A percentile compares a stretch with the other conserved stretches of the same genome.
phyloP scores from a whole-genome alignment of 2,113 vertebrate species.

The Salminus brasiliensis region DNA sequence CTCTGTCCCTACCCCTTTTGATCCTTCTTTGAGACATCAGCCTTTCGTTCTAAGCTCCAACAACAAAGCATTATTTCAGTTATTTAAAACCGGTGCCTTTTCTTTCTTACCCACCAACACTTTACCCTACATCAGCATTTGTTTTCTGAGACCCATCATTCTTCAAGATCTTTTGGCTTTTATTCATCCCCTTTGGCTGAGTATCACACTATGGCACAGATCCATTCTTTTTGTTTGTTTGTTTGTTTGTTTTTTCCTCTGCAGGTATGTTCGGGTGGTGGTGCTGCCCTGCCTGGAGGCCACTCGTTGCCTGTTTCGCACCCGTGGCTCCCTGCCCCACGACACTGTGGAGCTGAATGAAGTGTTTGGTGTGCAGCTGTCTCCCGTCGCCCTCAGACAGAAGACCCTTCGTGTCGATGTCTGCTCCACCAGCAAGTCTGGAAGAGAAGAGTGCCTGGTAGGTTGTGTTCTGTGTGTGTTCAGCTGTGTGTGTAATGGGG shows the following conservation, averaged over 20 bases:
- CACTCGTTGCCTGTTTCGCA: slow-evolving; percentile 90
- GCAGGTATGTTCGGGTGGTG: slow-evolving; percentile 85
- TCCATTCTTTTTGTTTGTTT: no score
- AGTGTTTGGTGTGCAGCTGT: slow-evolving; percentile 86
- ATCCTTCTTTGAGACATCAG: not conserved
- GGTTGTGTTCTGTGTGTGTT: slow-evolving; percentile 55
- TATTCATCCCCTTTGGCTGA: no score
- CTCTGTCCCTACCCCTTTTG: no score
- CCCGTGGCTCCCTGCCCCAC: slow-evolving; percentile 70
- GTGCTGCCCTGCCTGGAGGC: slow-evolving; percentile 89
- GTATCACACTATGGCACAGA: not conserved
- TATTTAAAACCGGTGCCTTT: no score
- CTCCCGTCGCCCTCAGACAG: slow-evolving; percentile 84
- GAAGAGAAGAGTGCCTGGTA: slow-evolving; percentile 89
- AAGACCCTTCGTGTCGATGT: slow-evolving; percentile 93
- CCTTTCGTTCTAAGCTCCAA: not conserved
- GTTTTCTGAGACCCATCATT: not conserved
- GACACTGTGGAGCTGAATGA: slow-evolving; percentile 84
- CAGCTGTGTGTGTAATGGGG: not conserved
- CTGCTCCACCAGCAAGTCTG: slow-evolving; percentile 80
- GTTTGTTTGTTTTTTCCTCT: slow-evolving; percentile 1
- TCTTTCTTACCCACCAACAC: not conserved
- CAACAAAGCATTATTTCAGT: not conserved
- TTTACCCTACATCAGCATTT: not conserved
- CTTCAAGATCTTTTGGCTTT: no score